These are phyloP conservation scores for Martes martes DNA, from an alignment of 2,113 vertebrate species.

Conservation along the genomic window DNA sequence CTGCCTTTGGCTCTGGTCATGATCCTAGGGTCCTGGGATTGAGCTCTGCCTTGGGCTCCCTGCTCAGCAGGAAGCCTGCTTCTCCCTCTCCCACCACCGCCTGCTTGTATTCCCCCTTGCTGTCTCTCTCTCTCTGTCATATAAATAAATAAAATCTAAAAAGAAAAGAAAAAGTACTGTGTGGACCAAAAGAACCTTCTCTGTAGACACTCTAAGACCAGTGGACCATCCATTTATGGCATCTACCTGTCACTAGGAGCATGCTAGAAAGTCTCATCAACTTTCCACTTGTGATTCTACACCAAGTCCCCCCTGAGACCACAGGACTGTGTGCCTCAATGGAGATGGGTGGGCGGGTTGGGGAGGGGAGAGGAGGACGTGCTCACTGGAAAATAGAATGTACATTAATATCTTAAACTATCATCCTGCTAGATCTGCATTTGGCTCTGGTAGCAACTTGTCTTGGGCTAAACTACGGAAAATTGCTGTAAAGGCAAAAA, in stretches of 20 bases:
- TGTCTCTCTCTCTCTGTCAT: neutral
- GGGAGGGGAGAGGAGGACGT: neutral
- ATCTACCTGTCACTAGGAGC: neutral
- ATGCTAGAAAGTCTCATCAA: neutral
- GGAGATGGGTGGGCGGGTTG: neutral
- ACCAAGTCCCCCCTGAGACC: neutral
- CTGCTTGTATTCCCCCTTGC: neutral
- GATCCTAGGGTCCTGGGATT: neutral
- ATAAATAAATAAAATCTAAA: neutral
- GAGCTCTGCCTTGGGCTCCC: no score
- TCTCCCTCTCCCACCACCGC: neutral
- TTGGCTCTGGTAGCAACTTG: neutral
- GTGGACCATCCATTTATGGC: neutral
- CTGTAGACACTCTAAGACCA: neutral
- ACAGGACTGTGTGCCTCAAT: neutral
- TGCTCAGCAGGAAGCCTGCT: neutral
- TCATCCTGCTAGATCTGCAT: no score
- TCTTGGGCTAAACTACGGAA: neutral
- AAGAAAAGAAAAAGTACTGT: neutral
- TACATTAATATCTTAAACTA: neutral
- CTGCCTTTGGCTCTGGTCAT: neutral
- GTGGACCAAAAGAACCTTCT: neutral
- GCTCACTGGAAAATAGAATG: neutral
- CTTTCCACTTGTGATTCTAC: neutral
- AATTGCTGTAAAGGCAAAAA: neutral